Conservation (phyloP, 2,888 invertebrate species). For the Dusona sp. region DNA sequence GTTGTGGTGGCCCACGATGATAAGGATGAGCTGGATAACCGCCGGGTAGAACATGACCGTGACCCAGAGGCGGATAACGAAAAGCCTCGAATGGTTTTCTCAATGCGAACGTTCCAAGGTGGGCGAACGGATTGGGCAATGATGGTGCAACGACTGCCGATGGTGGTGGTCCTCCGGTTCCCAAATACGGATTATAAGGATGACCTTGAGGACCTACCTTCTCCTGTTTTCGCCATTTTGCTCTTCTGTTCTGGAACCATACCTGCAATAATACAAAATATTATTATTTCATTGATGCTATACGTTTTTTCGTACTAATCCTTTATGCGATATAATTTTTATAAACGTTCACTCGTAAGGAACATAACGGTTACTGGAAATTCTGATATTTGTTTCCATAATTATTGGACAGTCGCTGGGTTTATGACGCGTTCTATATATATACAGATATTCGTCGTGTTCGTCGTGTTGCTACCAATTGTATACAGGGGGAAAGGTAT, state of each 20-base stretch:
- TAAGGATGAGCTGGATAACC: constrained; percentile 87
- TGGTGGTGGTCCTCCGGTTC: constrained; percentile 88
- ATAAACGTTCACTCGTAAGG: background rate
- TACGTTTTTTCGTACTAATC: background rate
- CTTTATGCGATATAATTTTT: background rate
- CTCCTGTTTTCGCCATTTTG: constrained; percentile 97
- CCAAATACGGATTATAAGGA: constrained; percentile 94
- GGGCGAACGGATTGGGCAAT: constrained; percentile 93
- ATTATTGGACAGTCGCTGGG: constrained; percentile 9
- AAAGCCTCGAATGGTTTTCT: constrained; percentile 88
- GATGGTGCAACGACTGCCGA: constrained; percentile 90
- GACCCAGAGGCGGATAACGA: constrained; percentile 88
- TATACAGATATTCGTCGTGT: constrained; percentile 9
- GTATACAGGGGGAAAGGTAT: constrained; percentile 5
- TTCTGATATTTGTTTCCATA: constrained; percentile 26
- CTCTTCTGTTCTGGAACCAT: constrained; percentile 96
- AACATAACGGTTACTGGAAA: background rate
- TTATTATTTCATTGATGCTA: background rate
- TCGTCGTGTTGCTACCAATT: background rate
- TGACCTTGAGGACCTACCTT: constrained; percentile 96
- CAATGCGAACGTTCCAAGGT: constrained; percentile 90
- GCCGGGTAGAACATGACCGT: constrained; percentile 86
- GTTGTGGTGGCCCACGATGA: constrained; percentile 88
- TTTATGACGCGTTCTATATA: constrained; percentile 2
- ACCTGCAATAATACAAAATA: constrained; percentile 88